Base-by-base conservation (phyloP, 2,797 vertebrate species). In the Myotis planiceps region DNA sequence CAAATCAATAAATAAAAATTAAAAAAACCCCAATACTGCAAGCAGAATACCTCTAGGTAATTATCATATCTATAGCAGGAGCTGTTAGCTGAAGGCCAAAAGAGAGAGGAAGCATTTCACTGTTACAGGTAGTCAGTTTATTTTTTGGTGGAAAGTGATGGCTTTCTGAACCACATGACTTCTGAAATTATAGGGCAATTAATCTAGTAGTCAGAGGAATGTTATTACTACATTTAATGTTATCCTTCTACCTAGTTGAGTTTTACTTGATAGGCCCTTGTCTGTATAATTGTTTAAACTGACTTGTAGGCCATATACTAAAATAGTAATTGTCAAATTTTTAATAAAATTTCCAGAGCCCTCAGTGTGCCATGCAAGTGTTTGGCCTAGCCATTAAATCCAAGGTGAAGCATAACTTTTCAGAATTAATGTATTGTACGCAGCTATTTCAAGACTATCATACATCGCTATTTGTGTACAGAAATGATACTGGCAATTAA, bases 191-290 rank as follows among this genome's bases (percentile, higher is more conserved):
- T 10, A 71, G 32, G 71, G 53, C 84, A 80, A 60, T 80, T 95
- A 78, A 51, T 32, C 9, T 34, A 49, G 25, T 72, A 92, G 37
- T 88, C n/a, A 45, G 9, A 72, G 23, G 45, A 71, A 66, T 85
- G n/a, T 76, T 91, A 21, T 39, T 96, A 45, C 29, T 80, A 80
- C 87, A 81, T 89, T 85, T 76, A 42, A 32, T 93, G 86, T 10
- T 78, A 23, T 42, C 21, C 7, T 85, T 88, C 23, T 76, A 2
- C 25, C 9, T 82, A 45, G 15, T 13, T 34, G 18, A 72, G 66
- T 93, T 89, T 92, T 86, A 81, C 53, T 80, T 92, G 66, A 29
- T 55, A 72, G 49, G 8, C 42, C 65, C 15, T 71, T 60, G 39
- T 66, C 45, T 89, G 2, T 42, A 15, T 94, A 68, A 85, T 79